Percentiles rank a stretch among this genome's conserved stretches.
These are phyloP conservation scores for Hydractinia symbiolongicarpus DNA, from an alignment of 30 jellyfish, hydroid and myxozoan genomes.

Conservation along the genomic window DNA sequence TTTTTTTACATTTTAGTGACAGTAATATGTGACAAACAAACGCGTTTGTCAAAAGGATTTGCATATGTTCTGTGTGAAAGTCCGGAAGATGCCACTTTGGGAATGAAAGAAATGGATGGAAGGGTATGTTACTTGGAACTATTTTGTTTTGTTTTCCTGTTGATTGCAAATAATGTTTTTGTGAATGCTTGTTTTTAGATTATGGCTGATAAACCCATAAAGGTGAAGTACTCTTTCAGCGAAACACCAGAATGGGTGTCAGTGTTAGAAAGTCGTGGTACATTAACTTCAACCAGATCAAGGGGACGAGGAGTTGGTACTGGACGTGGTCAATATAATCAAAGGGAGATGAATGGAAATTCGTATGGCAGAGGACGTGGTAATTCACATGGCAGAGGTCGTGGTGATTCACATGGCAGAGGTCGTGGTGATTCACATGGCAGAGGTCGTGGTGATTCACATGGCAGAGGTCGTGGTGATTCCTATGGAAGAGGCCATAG, in stretches of 20 bases:
- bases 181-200: neutral
- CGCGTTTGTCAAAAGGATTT: conserved; percentile 25
- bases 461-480: too few relatives aligned
- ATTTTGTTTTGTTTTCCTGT: too few relatives aligned
- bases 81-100: conserved; percentile 23
- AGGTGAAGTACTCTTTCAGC: conserved; percentile 20
- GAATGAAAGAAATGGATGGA: conserved; percentile 31
- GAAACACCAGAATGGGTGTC: conserved; percentile 30
- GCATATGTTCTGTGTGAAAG: conserved; percentile 27
- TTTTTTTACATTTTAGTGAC: conserved; percentile 8
- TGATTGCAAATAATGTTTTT: too few relatives aligned
- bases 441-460: too few relatives aligned
- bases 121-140: neutral
- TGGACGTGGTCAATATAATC: neutral
- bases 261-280: conserved; percentile 22
- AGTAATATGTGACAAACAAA: conserved; percentile 15
- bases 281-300: neutral
- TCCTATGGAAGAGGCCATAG: too few relatives aligned
- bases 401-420: neutral
- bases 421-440: too few relatives aligned
- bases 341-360: neutral
- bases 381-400: neutral
- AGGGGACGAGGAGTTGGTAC: conserved; percentile 8
- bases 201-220: conserved; percentile 18
- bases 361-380: neutral